Evolutionary conservation across 1,140 invertebrate genomes (phyloP), one percentile per base, ranked within the genome.

Genomic region (Ceratoteleas bidentatus): DNA sequence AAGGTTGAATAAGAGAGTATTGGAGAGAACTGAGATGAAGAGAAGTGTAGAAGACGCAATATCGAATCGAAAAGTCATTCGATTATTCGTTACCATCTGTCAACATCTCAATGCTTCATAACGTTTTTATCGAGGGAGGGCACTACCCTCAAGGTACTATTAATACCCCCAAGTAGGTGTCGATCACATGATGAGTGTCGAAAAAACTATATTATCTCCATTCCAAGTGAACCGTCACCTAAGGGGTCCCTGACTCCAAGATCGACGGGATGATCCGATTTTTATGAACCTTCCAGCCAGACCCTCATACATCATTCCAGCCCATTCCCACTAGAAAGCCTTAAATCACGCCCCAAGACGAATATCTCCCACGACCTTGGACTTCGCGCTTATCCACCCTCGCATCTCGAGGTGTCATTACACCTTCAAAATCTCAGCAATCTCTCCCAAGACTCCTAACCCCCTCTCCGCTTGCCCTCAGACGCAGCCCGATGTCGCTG

Each of bases 401-500:
- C 24, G 1, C 24, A 24, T 24, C 24, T 24, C 24, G 24, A 24
- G 24, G 24, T 24, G 24, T 24, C 24, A 24, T 24, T 24, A 24
- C 24, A 24, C 24, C 24, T 24, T 24, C 24, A 24, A 24, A 24
- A 24, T 24, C 24, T 24, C 24, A 1, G 24, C 24, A 24, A 24
- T 24, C 24, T 24, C 24, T 24, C 24, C 24, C 24, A 24, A 24
- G 24, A 1, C 1, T 4, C 24, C 24, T 24, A 24, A 24, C 24
- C 24, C 24, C 24, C 24, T 24, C 24, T 24, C 24, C 24, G 24
- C 11, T 40, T 11, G 0, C 38, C 38, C 38, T 40, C 52, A 81
- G 50, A 79, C 45, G 34, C 8, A 87, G 73, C 43, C 77, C 84
- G 0, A 65, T 85, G 73, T 83, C 85, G 0, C 78, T 86, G 6